Conservation (phyloP, 1,140 invertebrate genomes). For the Teleogryllus occipitalis region DNA sequence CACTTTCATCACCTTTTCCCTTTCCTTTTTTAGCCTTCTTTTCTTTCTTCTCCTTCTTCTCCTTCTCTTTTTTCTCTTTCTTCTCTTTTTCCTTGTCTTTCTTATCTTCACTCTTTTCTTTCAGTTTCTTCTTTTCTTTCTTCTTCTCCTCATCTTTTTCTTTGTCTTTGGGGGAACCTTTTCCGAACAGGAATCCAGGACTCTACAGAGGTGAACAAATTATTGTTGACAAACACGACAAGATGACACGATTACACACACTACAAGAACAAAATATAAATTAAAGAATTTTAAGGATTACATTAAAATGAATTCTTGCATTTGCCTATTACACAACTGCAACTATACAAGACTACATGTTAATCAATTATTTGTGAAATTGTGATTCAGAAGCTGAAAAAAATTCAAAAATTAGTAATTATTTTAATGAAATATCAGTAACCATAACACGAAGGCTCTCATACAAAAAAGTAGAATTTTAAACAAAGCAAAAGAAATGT, state of each 20-base stretch:
- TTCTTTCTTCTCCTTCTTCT: constrained; percentile 23
- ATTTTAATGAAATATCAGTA: too few relatives aligned
- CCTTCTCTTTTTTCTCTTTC: constrained; percentile 24
- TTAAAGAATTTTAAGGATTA: too few relatives aligned
- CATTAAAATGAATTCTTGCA: too few relatives aligned
- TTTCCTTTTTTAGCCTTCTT: constrained; percentile 21
- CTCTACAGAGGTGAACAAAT: constrained; percentile 17
- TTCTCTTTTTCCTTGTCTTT: constrained; percentile 20
- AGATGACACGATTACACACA: constrained; percentile 14
- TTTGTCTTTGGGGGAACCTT: constrained; percentile 20
- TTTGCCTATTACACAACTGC: too few relatives aligned
- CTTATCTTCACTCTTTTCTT: constrained; percentile 26
- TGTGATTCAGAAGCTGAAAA: too few relatives aligned
- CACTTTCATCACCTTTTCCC: constrained; percentile 20
- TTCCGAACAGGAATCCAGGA: constrained; percentile 24
- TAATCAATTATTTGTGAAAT: too few relatives aligned
- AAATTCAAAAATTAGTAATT: too few relatives aligned
- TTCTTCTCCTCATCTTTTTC: constrained; percentile 25
- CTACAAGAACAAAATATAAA: constrained; percentile 12
- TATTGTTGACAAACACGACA: constrained; percentile 6
- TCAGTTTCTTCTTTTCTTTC: constrained; percentile 26
- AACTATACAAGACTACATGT: too few relatives aligned
- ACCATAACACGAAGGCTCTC: too few relatives aligned
- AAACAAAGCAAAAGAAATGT: too few relatives aligned
- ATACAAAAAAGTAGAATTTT: too few relatives aligned